These are phyloP conservation scores for Brienomyrus longianalis DNA, from an alignment of 2,113 vertebrate species.

Conservation along the genomic window DNA sequence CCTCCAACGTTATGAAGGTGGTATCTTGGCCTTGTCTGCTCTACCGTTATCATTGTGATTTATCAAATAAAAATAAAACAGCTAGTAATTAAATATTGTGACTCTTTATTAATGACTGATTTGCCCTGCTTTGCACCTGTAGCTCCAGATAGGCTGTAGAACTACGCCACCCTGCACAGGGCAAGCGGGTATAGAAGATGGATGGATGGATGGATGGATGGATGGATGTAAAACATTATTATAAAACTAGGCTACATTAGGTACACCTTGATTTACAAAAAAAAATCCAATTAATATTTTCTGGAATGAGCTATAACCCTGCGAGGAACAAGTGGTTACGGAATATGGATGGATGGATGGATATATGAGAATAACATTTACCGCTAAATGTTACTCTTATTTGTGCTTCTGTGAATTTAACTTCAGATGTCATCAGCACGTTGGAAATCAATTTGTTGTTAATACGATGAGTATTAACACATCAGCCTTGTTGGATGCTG, in stretches of 20 bases:
- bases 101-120: not conserved
- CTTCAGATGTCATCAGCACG: not conserved
- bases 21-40: not conserved
- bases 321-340: not conserved
- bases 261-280: not conserved
- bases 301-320: not conserved
- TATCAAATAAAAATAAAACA: not conserved
- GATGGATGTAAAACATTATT: not conserved
- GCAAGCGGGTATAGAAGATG: not conserved
- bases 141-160: not conserved
- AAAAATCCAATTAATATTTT: not conserved
- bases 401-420: not conserved
- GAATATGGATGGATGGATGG: not conserved
- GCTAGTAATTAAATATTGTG: not conserved
- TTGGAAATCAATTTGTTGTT: not conserved
- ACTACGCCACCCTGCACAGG: not conserved
- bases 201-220: not conserved
- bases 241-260: not conserved
- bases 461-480: not conserved
- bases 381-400: not conserved
- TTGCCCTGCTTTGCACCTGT: not conserved
- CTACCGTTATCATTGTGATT: not conserved
- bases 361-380: not conserved
- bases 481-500: not conserved
- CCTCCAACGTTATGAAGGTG: not conserved